These are phyloP conservation scores for Himalopsyche japonica DNA, from an alignment of 2,888 invertebrate genomes.

Conservation along the genomic window DNA sequence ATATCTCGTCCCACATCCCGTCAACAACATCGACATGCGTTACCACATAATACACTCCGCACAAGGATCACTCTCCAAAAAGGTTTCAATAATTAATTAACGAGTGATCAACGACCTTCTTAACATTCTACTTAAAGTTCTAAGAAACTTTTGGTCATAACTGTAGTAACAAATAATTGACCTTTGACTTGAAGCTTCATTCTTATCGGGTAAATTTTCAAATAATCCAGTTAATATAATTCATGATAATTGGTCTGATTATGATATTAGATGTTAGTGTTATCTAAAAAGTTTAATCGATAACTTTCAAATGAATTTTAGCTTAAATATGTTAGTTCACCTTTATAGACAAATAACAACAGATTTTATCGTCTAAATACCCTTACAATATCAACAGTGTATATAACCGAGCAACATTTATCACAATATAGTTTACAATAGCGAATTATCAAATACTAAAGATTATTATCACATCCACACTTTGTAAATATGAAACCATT, in stretches of 20 bases:
- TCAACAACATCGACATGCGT: background rate
- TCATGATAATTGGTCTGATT: too few species aligned
- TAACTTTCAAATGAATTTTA: too few species aligned
- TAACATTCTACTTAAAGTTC: too few species aligned
- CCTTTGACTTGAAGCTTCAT: too few species aligned
- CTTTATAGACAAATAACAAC: background rate
- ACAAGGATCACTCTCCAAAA: background rate
- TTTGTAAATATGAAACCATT: background rate
- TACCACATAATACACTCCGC: background rate
- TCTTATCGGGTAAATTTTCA: too few species aligned
- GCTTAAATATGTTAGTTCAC: too few species aligned
- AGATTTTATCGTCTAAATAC: background rate
- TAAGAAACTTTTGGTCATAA: too few species aligned
- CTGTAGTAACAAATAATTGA: too few species aligned
- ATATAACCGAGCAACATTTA: background rate
- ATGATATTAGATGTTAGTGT: too few species aligned
- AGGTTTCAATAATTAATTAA: background rate
- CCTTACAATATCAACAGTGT: background rate
- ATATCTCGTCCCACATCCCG: background rate
- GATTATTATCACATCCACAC: background rate
- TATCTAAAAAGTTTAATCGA: too few species aligned
- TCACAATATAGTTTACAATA: background rate
- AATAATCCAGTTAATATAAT: too few species aligned
- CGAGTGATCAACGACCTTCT: too few species aligned
- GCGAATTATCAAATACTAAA: background rate